These are phyloP conservation scores for Nothoprocta pentlandii DNA, from an alignment of 2,113 vertebrate genomes.

Conservation along the genomic window DNA sequence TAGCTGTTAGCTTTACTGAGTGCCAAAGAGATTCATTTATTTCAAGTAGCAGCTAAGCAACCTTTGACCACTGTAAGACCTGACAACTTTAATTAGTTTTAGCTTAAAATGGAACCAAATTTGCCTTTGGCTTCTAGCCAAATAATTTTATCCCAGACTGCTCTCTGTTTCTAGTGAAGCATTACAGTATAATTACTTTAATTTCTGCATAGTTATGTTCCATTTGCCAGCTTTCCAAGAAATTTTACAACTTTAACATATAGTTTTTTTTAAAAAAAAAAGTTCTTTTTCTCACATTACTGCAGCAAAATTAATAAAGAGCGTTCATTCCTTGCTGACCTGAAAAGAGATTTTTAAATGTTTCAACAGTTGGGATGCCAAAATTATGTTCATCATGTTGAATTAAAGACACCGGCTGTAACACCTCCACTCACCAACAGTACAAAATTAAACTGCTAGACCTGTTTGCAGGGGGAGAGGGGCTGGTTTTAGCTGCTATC, in stretches of 20 bases:
- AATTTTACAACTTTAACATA: slow-evolving; percentile 47
- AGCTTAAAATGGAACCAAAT: slow-evolving; percentile 62
- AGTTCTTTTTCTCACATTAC: neutral
- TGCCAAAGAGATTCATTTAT: slow-evolving; percentile 45
- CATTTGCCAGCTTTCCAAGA: slow-evolving; percentile 65
- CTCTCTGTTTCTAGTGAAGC: slow-evolving; percentile 48
- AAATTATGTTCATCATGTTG: neutral
- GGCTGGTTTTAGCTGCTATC: neutral
- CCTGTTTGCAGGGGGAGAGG: neutral
- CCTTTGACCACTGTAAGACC: slow-evolving; percentile 44
- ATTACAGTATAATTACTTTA: slow-evolving; percentile 67
- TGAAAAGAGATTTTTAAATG: neutral
- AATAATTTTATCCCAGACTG: slow-evolving; percentile 62
- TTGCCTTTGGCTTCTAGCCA: slow-evolving; percentile 47
- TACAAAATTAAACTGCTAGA: neutral
- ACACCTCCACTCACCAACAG: neutral
- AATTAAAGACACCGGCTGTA: neutral
- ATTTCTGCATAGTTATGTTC: slow-evolving; percentile 67
- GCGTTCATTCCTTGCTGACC: neutral
- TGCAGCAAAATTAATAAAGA: slow-evolving; percentile 14
- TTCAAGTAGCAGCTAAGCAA: slow-evolving; percentile 45
- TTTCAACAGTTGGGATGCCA: neutral
- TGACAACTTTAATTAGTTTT: slow-evolving; percentile 71
- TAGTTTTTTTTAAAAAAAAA: neutral
- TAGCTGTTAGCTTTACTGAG: neutral